Percentiles rank a stretch among this genome's conserved stretches.
Evolutionary conservation across 1,140 invertebrate species (phyloP).

Genomic region (Oncopodura yosiiana): DNA sequence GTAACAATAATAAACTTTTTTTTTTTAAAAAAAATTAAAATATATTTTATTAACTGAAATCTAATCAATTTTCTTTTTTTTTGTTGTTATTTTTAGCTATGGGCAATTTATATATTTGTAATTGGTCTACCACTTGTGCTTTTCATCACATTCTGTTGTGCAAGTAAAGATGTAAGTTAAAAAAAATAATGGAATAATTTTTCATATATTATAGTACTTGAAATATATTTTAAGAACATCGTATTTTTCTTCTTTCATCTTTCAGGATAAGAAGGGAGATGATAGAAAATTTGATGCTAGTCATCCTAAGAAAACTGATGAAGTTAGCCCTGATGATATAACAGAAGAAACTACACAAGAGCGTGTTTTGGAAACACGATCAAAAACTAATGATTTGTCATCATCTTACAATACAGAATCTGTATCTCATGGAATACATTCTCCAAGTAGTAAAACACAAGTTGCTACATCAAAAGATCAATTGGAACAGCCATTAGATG

Average conservation of each 20-base stretch:
- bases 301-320: conserved; percentile 54
- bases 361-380: not conserved
- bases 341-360: not conserved
- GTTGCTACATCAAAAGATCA: conserved; percentile 8
- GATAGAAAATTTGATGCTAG: conserved; percentile 39
- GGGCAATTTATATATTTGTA: conserved; percentile 57
- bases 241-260: no score
- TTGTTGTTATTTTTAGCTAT: no score
- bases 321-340: conserved; percentile 42
- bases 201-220: not conserved
- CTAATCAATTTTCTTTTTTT: not conserved
- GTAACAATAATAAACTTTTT: not conserved
- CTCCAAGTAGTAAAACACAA: not conserved
- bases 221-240: conserved; percentile 16
- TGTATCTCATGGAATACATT: no score
- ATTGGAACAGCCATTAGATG: conserved; percentile 4
- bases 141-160: conserved; percentile 71
- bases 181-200: not conserved
- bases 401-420: no score
- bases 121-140: conserved; percentile 61
- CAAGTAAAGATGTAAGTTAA: conserved; percentile 40
- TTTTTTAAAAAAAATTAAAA: not conserved
- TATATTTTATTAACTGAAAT: not conserved
- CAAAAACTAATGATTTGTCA: not conserved
- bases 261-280: conserved; percentile 22